These are phyloP conservation scores for Ferrisia virgata DNA, from an alignment of 2,888 invertebrate genomes.

Conservation along the genomic window DNA sequence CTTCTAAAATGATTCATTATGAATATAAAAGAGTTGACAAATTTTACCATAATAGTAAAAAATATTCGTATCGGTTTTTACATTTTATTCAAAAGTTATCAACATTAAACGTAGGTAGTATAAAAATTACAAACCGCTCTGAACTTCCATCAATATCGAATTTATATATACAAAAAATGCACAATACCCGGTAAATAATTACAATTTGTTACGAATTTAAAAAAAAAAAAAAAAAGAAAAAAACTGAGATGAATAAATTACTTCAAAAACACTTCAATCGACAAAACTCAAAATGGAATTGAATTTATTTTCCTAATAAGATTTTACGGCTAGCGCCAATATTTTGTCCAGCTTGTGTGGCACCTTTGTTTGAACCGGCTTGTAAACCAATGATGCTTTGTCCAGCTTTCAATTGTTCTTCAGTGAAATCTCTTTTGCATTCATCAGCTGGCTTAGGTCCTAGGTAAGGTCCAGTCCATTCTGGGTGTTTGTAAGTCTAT, in stretches of 20 bases:
- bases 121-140: constrained; percentile 22
- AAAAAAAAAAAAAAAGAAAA: background rate
- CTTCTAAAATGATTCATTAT: background rate
- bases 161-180: constrained; percentile 32
- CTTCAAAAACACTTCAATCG: background rate
- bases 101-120: constrained; percentile 4
- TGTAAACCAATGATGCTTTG: constrained; percentile 89
- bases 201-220: constrained; percentile 16
- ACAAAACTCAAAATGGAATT: constrained; percentile 5
- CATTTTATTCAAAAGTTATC: constrained; percentile 16
- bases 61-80: background rate
- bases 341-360: constrained; percentile 86
- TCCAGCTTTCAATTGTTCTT: constrained; percentile 85
- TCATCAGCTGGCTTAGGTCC: constrained; percentile 94
- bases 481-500: constrained; percentile 79
- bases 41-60: background rate
- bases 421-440: constrained; percentile 90
- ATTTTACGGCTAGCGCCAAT: constrained; percentile 87
- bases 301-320: constrained; percentile 78
- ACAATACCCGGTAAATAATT: constrained; percentile 15
- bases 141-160: background rate
- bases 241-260: constrained; percentile 10
- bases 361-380: constrained; percentile 94
- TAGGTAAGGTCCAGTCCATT: constrained; percentile 81
- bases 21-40: background rate